Evolutionary conservation across 2,113 vertebrate species (phyloP).

Genomic region (Dicrurus megarhynchus): DNA sequence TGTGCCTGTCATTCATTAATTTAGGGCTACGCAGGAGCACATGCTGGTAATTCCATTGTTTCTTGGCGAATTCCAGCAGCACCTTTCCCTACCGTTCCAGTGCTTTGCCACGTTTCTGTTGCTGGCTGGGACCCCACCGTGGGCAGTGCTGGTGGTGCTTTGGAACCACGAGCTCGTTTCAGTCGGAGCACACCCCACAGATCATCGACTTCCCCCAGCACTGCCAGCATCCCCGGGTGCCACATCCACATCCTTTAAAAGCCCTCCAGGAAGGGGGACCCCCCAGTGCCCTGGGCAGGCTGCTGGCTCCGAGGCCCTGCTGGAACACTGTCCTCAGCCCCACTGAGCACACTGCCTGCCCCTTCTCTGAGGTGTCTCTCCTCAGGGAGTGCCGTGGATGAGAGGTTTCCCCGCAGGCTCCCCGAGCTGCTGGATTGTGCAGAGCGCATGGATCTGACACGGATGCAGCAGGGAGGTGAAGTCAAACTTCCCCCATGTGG

Average conservation of each 20-base stretch:
- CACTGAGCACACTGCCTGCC: not conserved
- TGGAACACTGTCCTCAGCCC: not conserved
- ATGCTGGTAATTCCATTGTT: not conserved
- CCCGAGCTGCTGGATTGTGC: not conserved
- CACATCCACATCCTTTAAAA: not conserved
- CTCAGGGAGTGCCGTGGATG: not conserved
- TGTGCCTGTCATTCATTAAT: not conserved
- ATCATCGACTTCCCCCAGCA: not conserved
- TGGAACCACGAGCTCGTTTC: rapidly evolving
- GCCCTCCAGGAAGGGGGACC: not conserved
- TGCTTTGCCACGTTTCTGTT: rapidly evolving
- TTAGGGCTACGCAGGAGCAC: not conserved
- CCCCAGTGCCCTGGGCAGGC: not conserved
- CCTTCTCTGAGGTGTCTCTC: not conserved
- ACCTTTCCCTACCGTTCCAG: rapidly evolving
- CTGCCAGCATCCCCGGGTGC: not conserved
- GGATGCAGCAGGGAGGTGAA: not conserved
- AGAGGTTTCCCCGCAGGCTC: not conserved
- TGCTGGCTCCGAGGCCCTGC: not conserved
- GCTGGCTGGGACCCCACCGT: not conserved
- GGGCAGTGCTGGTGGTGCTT: not conserved
- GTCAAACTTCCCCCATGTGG: not conserved
- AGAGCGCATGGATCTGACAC: not conserved
- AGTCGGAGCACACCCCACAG: not conserved
- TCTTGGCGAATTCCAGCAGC: not conserved